These are phyloP conservation scores for Ophthalmolycus amberensis DNA, from an alignment of 2,113 vertebrate species.

Conservation along the genomic window DNA sequence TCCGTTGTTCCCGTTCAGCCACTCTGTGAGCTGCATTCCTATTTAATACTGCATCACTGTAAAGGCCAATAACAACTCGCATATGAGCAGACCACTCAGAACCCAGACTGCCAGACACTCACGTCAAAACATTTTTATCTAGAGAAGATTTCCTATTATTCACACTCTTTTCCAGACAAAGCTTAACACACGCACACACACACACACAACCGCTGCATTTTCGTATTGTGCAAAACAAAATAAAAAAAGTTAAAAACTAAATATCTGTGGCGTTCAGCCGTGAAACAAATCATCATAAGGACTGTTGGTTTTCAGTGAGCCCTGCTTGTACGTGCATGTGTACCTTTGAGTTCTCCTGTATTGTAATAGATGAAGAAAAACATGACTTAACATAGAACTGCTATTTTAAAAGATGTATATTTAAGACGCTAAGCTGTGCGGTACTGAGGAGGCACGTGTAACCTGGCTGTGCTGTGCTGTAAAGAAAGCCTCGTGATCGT, in stretches of 20 bases:
- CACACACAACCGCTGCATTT: conserved; percentile 49
- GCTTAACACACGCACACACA: not conserved
- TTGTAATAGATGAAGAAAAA: conserved; percentile 83
- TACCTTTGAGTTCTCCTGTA: conserved; percentile 83
- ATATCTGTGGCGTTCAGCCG: conserved; percentile 52
- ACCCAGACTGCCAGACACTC: conserved; percentile 79
- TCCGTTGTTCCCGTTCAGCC: not conserved
- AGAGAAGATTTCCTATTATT: conserved; percentile 50
- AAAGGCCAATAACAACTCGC: conserved; percentile 24
- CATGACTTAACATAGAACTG: conserved; percentile 77
- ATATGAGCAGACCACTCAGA: conserved; percentile 35
- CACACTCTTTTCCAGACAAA: conserved; percentile 46
- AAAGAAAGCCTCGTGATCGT: conserved; percentile 77
- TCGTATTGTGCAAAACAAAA: conserved; percentile 54
- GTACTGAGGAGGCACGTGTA: conserved; percentile 83
- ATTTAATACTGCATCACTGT: conserved; percentile 17
- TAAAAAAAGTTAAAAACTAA: not conserved
- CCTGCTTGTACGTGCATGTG: conserved; percentile 93
- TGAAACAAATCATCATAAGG: conserved; percentile 41
- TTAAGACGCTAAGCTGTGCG: conserved; percentile 82
- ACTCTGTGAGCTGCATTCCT: conserved; percentile 23
- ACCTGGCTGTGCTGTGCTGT: conserved; percentile 77
- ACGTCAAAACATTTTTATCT: conserved; percentile 69
- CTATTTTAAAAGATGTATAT: conserved; percentile 80
- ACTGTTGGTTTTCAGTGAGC: conserved; percentile 80